These are phyloP conservation scores for Lasiommata megera DNA, from an alignment of 2,888 invertebrate genomes.

Conservation along the genomic window DNA sequence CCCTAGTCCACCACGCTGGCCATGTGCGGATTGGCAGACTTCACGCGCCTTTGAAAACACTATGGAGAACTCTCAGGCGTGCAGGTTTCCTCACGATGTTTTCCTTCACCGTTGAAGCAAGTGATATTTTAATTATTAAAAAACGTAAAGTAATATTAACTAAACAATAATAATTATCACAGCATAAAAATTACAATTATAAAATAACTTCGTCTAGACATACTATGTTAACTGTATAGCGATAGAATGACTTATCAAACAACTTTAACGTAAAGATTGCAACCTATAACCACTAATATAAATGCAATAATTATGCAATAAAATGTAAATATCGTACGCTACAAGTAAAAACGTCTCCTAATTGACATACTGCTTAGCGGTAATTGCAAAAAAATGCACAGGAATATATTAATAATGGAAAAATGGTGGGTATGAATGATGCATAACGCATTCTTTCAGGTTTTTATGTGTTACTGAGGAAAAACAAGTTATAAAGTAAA, in stretches of 20 bases:
- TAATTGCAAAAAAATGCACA: slow-evolving; percentile 31
- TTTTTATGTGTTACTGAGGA: slow-evolving; percentile 20
- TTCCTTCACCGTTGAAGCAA: no score
- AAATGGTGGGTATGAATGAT: slow-evolving; percentile 24
- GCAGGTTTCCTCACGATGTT: no score
- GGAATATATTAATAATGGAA: slow-evolving; percentile 30
- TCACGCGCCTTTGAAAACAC: no score
- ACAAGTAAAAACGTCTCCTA: slow-evolving; percentile 23
- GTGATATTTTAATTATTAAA: no score
- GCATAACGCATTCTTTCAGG: slow-evolving; percentile 24
- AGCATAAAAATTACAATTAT: background rate
- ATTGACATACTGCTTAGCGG: slow-evolving; percentile 26
- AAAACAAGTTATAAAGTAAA: slow-evolving; percentile 21
- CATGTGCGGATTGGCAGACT: no score
- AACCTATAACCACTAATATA: background rate
- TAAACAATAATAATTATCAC: background rate
- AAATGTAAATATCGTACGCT: slow-evolving; percentile 23
- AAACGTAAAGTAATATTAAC: background rate
- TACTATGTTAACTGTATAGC: slow-evolving; percentile 1
- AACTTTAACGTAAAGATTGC: background rate
- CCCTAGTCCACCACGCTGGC: no score
- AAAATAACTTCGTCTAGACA: slow-evolving; percentile 13
- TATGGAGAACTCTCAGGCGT: no score
- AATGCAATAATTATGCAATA: slow-evolving; percentile 11
- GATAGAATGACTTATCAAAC: background rate